Evolutionary conservation across 2,113 vertebrate species (phyloP), one percentile per base, ranked within the genome.

Genomic region (Eublepharis macularius): DNA sequence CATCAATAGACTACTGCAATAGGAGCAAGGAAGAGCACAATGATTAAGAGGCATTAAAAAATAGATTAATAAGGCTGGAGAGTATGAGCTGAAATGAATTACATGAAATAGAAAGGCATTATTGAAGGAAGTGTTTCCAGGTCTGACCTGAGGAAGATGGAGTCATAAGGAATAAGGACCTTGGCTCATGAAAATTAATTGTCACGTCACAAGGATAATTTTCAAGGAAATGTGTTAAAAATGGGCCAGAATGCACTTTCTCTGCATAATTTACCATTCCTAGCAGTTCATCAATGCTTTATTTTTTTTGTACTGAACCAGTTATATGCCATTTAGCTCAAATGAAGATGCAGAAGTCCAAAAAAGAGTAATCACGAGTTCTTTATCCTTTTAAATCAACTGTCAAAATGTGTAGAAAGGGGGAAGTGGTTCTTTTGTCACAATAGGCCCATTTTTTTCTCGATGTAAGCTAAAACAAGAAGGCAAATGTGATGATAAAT

Each of bases 1-100:
- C 82, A 83, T 92, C 78, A 83, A 1, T 81, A 91, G 45, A 84
- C 66, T 51, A 74, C 86, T 91, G 76, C 75, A 86, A 9, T 76
- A 83, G 85, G 90, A 84, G 73, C n/a, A 86, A 81, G 88, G 84
- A 66, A 91, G 82, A 84, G 51, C 92, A 34, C 86, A 90, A 91
- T 94, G 88, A 94, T 93, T 93, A 94, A 93, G 86, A 89, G 84
- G 70, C 74, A 92, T 95, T 95, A 95, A 93, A 94, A 93, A 92
- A 92, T 77, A 94, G 89, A 94, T 96, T 94, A 94, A 94, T 94
- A 94, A 92, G 82, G 69, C 76, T 91, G 72, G 41, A 86, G 89
- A 87, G 88, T 89, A 90, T 92, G 83, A 66, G 81, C 88, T 93
- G 91, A 92, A 94, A 93, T 92, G 51, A 95, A 93, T 95, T 92